phyloP scores from a whole-genome alignment of 2,797 vertebrate species.

The Graptemys geographica region DNA sequence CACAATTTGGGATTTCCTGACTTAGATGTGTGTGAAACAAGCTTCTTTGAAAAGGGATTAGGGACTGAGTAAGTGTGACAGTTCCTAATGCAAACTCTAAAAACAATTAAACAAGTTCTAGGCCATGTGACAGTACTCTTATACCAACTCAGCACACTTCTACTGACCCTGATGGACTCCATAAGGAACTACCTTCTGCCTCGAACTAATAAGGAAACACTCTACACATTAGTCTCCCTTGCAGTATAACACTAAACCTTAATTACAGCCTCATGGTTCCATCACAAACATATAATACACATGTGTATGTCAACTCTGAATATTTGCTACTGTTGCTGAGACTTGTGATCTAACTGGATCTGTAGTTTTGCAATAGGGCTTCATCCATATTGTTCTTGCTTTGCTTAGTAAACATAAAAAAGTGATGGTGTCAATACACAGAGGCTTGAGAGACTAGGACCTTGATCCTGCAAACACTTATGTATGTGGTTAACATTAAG shows the following conservation, averaged over 20 bases:
- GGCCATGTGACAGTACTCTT: background rate
- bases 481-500: background rate
- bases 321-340: rapidly evolving
- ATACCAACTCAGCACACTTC: background rate
- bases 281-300: rapidly evolving
- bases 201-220: background rate
- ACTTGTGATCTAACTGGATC: rapidly evolving
- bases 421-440: rapidly evolving
- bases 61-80: background rate
- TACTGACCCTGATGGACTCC: background rate
- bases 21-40: background rate
- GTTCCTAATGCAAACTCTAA: background rate
- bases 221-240: background rate
- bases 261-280: rapidly evolving
- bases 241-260: rapidly evolving
- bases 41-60: background rate
- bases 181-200: constrained; percentile 9
- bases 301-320: background rate
- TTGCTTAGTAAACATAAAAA: background rate
- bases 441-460: background rate
- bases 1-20: background rate
- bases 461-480: background rate
- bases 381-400: background rate
- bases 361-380: background rate
- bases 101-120: background rate